Evolutionary conservation across 2,888 invertebrate genomes (phyloP), one percentile per base, ranked within the genome.

Genomic region (Malacosoma neustria): DNA sequence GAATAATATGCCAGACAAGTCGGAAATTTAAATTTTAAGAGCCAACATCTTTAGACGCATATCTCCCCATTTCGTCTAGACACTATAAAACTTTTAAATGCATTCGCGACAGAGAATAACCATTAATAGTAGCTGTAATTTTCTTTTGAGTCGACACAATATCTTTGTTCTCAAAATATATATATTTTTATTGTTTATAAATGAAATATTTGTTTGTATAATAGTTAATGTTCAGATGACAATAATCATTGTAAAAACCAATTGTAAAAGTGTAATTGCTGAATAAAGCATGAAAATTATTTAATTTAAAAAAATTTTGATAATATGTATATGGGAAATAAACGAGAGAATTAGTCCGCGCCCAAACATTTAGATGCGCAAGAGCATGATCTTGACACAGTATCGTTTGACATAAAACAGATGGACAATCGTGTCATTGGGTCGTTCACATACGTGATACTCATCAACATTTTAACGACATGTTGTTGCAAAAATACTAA

Each of bases 351-450:
- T 22, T 9, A 22, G 22, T n/a, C n/a, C 22, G 22, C 5, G 22
- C 9, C n/a, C 50, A 60, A 51, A 53, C 49, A 47, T 61, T 59
- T 43, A 44, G 52, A 52, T 51, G 52, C 48, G 53, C 57, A 54
- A 51, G 51, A 55, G 54, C 54, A 53, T 58, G 70, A 54, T 70
- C 70, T 72, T 72, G 72, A 72, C 72, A 71, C 54, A 49, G 53
- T 57, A 43, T 35, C 30, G 37, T 39, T 22, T 22, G 22, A 53
- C 48, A 55, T 50, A 46, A 42, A 43, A 42, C 49, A 40, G 49
- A 39, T 48, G 45, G 42, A 36, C 42, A 49, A 54, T 62, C 54
- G 64, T 68, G 70, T 63, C 58, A 69, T 59, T 69, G 57, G 63
- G 59, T 45, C 63, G 48, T 30, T 38, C 34, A 40, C 47, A 52